A percentile compares a stretch with the other conserved stretches of the same genome.
phyloP scores from a whole-genome alignment of 2,797 vertebrate species.

The Apogon hyalosoma region DNA sequence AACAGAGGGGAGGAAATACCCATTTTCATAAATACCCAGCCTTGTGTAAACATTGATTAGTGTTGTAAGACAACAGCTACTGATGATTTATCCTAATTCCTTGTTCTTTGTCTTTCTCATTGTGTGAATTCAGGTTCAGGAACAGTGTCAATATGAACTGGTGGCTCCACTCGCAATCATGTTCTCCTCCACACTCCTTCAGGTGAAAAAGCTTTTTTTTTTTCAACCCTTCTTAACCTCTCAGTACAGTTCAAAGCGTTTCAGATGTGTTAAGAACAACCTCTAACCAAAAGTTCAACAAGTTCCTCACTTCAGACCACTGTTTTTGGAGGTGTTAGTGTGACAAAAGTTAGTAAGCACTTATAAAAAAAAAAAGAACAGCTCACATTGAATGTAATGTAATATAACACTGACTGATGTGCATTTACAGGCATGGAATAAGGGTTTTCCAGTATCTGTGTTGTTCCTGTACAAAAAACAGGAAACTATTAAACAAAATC shows the following conservation, averaged over 20 bases:
- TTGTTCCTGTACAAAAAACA: not conserved
- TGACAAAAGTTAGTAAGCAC: not conserved
- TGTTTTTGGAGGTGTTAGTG: not conserved
- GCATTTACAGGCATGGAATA: not conserved
- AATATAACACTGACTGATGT: not conserved
- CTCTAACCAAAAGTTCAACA: not conserved
- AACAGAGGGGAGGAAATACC: too few relatives aligned
- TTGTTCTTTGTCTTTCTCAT: not conserved
- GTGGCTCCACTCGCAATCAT: constrained; percentile 92
- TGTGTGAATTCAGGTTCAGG: constrained; percentile 87
- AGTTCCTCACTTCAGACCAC: constrained; percentile 35
- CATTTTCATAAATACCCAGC: too few relatives aligned
- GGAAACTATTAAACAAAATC: not conserved
- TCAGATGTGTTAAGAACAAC: not conserved
- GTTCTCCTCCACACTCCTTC: constrained; percentile 92
- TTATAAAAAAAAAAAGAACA: not conserved
- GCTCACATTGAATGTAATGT: too few relatives aligned
- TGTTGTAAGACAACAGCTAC: too few relatives aligned
- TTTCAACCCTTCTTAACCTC: not conserved
- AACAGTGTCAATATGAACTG: constrained; percentile 92
- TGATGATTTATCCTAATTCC: not conserved
- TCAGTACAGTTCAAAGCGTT: not conserved
- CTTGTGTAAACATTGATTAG: too few relatives aligned
- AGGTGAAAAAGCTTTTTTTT: constrained; percentile 79
- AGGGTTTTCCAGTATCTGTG: too few relatives aligned